Conservation (phyloP, 2,113 vertebrate genomes). For the Perca schrenkii region DNA sequence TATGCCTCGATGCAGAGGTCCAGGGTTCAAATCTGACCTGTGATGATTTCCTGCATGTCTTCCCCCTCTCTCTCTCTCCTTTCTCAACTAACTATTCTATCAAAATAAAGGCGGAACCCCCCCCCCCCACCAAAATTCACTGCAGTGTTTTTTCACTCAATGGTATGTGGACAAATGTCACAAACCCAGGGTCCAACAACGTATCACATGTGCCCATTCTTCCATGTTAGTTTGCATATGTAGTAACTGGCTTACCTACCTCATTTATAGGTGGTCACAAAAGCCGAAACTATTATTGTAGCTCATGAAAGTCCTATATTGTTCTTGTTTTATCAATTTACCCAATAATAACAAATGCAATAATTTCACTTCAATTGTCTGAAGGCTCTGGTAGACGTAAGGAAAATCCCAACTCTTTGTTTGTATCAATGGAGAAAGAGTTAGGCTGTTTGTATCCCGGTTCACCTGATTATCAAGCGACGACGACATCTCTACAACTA, state of each 20-base stretch:
- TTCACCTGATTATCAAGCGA: slow-evolving; percentile 11
- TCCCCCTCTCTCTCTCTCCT: too few relatives aligned
- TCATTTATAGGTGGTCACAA: not conserved
- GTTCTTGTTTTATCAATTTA: not conserved
- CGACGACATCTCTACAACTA: not conserved
- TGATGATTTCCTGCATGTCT: too few relatives aligned
- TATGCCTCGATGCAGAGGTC: too few relatives aligned
- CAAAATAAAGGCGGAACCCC: too few relatives aligned
- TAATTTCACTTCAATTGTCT: not conserved
- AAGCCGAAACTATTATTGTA: not conserved
- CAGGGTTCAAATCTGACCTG: too few relatives aligned
- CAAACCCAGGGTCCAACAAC: too few relatives aligned
- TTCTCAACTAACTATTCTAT: too few relatives aligned
- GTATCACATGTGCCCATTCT: too few relatives aligned
- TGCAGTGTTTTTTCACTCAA: too few relatives aligned
- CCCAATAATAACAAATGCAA: not conserved
- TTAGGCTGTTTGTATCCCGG: not conserved
- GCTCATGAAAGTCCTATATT: not conserved
- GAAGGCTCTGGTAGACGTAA: not conserved
- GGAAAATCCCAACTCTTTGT: not conserved
- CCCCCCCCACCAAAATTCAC: too few relatives aligned
- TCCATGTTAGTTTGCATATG: not conserved
- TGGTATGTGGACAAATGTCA: too few relatives aligned
- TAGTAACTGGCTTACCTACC: not conserved
- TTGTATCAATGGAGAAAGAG: not conserved